Base-by-base conservation (phyloP, 2,888 invertebrate genomes). In the Phytoseiulus persimilis region DNA sequence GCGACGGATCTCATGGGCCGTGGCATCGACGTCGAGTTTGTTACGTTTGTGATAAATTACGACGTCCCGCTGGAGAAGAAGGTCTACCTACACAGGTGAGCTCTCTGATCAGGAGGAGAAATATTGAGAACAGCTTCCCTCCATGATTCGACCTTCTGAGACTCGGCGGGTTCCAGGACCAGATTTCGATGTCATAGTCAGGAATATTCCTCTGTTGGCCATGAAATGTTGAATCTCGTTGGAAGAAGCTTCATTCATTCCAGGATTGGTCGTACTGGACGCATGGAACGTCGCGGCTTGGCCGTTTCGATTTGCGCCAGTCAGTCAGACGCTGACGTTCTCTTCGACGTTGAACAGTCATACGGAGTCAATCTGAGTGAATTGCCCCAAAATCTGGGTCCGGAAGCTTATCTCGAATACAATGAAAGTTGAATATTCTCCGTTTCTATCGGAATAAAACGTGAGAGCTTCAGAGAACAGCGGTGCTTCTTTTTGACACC, bases 11-110 rank as follows among this genome's bases (percentile, higher is more conserved):
- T 87, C 11, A 87, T 87, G 87, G 87, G 87, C 5, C 87, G 87
- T 31, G 87, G 87, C 28, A 87, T 87, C 23, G 87, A 87, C 45
- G 32, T 39, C 87, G 87, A 87, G 39, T 87, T 87, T 87, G 87
- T 87, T 1, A 87, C 87, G 14, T 87, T 87, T n/a, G 87, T 87
- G 31, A 32, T 87, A 6, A 87, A 87, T 33, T 87, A 87, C 87
- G 87, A 87, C 14, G 87, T 87, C 14, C 87, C 87, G 31, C 28
- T 33, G 14, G 31, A 33, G 14, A n/a, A 33, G 32, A 45, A 87
- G 23, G 33, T 33, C 11, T 32, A 87, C 31, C 9, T 87, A 45
- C 87, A 87, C 87, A 33, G 33, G 87, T 33, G 45, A 65, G 2
- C 65, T 3, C n/a, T n/a, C n/a, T n/a, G n/a, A n/a, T n/a, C n/a